Conservation (phyloP, 2,113 vertebrate species). For the Kryptolebias marmoratus region DNA sequence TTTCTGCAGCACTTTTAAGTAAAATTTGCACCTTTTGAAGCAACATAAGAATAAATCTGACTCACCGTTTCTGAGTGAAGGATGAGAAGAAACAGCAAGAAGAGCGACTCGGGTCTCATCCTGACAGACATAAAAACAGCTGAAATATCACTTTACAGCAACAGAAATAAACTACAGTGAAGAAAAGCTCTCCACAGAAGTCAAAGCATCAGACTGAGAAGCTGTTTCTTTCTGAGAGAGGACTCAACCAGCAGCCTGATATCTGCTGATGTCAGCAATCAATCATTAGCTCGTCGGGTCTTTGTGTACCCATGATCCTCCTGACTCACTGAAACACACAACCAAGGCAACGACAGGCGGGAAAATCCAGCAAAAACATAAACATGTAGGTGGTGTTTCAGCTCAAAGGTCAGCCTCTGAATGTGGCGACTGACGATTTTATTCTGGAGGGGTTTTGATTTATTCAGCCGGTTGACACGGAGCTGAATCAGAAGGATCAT, state of each 20-base stretch:
- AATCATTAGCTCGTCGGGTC: slow-evolving; percentile 43
- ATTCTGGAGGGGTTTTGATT: too few relatives aligned
- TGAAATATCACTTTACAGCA: background rate
- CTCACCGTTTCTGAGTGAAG: slow-evolving; percentile 19
- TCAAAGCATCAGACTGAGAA: background rate
- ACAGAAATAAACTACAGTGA: background rate
- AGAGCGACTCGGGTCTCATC: slow-evolving; percentile 10
- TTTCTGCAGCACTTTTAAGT: too few relatives aligned
- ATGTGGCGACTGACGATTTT: too few relatives aligned
- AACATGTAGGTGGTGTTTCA: background rate
- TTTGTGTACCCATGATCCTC: background rate
- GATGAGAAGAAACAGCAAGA: background rate
- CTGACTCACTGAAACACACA: background rate
- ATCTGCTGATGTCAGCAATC: slow-evolving; percentile 8
- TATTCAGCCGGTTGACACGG: too few relatives aligned
- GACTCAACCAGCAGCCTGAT: background rate
- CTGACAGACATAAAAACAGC: background rate
- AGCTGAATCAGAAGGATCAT: too few relatives aligned
- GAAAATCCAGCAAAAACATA: background rate
- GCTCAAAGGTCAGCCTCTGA: background rate
- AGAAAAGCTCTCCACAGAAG: background rate
- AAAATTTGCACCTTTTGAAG: too few relatives aligned
- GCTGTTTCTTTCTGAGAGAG: background rate
- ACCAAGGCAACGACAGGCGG: background rate
- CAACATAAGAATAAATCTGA: background rate